Base-by-base conservation (phyloP, 2,888 invertebrate species). In the Drosophila niveifrons region DNA sequence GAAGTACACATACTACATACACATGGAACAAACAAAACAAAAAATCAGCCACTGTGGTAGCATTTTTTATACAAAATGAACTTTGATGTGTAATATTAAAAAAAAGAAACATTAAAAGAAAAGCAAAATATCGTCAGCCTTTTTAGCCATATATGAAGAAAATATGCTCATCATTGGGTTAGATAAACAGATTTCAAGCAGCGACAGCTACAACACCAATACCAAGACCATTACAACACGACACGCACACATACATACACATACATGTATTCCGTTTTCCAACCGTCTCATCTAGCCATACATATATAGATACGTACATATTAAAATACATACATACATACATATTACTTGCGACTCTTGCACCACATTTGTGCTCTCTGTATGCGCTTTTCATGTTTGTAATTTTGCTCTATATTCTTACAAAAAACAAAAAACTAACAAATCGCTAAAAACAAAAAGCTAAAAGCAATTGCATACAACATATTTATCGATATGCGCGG, bases 311-410 rank as follows among this genome's bases (percentile, higher is more conserved):
- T 77, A 70, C 58, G 66, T 71, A 64, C 23, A 69, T 51, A 59
- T 46, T 56, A 44, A 46, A 43, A 64, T 50, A 61, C 41, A 66
- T 31, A 59, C 44, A 44, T 47, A 72, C 31, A 70, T 31, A 72
- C 56, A 51, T 36, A 72, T 57, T 63, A 65, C 47, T 55, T 67
- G 73, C 36, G 65, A 53, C 70, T 69, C 43, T 73, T 59, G 65
- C 69, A 69, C 78, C 66, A 76, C 66, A 76, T 75, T 76, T 73
- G 78, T 73, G 78, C 78, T 78, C 81, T 73, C 61, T 61, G 73
- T 80, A 69, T 59, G 81, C 78, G 78, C 78, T 78, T 78, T 80
- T 73, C 81, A 80, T 80, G 81, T 80, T 80, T 69, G 81, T 80
- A 72, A 69, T 78, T 75, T 73, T 80, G 78, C 75, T 78, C 75